Conservation (phyloP, 2,888 invertebrate genomes). For the Caenorhabditis sp. region DNA sequence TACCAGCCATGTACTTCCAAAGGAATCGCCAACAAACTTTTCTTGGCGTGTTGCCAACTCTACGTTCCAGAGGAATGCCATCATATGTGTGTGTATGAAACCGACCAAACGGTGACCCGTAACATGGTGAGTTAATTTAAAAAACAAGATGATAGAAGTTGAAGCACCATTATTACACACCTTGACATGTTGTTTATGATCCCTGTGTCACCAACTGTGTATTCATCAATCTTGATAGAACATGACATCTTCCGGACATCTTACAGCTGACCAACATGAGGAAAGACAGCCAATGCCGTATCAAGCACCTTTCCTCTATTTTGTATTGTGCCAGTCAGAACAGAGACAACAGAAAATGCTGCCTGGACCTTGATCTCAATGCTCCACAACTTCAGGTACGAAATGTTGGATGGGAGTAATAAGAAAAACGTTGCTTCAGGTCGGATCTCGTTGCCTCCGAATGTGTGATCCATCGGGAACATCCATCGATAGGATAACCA, state of each 20-base stretch:
- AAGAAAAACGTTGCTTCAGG: slow-evolving; percentile 63
- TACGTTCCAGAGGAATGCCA: slow-evolving; percentile 77
- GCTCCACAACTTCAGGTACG: slow-evolving; percentile 72
- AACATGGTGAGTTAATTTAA: slow-evolving; percentile 62
- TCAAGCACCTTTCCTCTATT: slow-evolving; percentile 76
- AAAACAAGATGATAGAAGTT: not conserved
- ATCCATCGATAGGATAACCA: slow-evolving; percentile 73
- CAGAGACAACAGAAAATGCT: slow-evolving; percentile 76
- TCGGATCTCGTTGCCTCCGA: slow-evolving; percentile 74
- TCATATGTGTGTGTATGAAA: slow-evolving; percentile 76
- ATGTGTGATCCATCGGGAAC: slow-evolving; percentile 77
- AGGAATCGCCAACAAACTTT: slow-evolving; percentile 75
- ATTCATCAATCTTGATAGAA: slow-evolving; percentile 5
- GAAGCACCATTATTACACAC: slow-evolving; percentile 6
- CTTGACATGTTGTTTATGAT: slow-evolving; percentile 33
- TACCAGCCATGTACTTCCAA: slow-evolving; percentile 76
- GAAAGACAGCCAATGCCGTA: slow-evolving; percentile 67
- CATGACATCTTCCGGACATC: not conserved
- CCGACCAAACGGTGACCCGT: slow-evolving; percentile 73
- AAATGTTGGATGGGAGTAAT: not conserved
- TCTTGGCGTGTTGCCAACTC: slow-evolving; percentile 73
- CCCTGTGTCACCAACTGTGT: not conserved
- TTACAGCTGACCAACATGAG: slow-evolving; percentile 72
- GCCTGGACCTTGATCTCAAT: slow-evolving; percentile 74
- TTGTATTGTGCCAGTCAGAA: slow-evolving; percentile 78